Base-by-base conservation (phyloP, 2,888 invertebrate genomes). In the Andrena marginata region DNA sequence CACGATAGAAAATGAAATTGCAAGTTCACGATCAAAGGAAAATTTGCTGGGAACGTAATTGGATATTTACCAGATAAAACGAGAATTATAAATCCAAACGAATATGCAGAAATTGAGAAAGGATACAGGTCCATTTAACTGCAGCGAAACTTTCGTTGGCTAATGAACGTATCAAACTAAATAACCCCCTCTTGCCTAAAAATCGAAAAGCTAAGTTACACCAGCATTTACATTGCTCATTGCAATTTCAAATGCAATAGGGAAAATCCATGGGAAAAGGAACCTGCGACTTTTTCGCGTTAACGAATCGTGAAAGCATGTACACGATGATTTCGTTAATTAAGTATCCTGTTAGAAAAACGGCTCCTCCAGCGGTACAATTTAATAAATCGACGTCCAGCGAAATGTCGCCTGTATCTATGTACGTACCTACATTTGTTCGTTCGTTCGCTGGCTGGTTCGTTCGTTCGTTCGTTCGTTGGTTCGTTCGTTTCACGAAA, bases 111-210 rank as follows among this genome's bases (percentile, higher is more conserved):
- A 69, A 77, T 67, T 23, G 74, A 26, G 63, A 49, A 69, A 59
- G 48, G 63, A 64, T 35, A 33, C 20, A 2, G 42, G 59, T 35
- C 42, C 56, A 16, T 70, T 70, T 54, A 20, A 33, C 20, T 16
- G 49, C 8, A n/a, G 42, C 23, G 33, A 67, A 78, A 71, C 71
- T 72, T 60, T 35, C 6, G 48, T 23, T 16, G 13, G 51, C 26
- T 71, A 62, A 80, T 78, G 70, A 71, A 71, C 70, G 35, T 4
- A 49, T 26, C 31, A 35, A 70, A 54, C 51, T 59, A 65, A 70
- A 70, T 65, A 76, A 54, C 33, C n/a, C 51, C 49, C 48, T 29
- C 62, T 2, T 71, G 35, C 33, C 54, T 16, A 26, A 8, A n/a
- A 67, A 67, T 79, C 67, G 71, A 67, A 67, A 56, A 33, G 42